These are phyloP conservation scores for Syritta pipiens DNA, from an alignment of 2,888 invertebrate species.

Conservation along the genomic window DNA sequence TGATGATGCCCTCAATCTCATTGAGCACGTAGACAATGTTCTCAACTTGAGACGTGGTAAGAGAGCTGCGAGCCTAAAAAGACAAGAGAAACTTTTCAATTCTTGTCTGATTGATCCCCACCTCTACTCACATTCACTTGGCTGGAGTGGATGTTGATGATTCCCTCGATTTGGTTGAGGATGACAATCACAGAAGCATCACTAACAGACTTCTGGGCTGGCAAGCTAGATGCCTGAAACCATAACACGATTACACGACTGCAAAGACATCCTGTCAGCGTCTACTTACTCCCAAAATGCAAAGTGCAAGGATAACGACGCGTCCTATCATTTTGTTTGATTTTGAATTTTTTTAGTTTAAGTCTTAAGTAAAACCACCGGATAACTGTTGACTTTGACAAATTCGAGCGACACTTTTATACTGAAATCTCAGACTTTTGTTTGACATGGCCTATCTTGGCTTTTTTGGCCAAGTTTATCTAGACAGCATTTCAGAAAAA, in stretches of 20 bases:
- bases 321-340: conserved; percentile 14
- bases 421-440: background rate
- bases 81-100: no score
- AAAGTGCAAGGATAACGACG: conserved; percentile 22
- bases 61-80: background rate
- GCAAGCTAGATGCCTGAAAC: conserved; percentile 12
- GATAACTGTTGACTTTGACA: background rate
- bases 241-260: no score
- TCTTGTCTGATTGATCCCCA: no score
- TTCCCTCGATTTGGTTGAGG: conserved; percentile 1
- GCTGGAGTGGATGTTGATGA: conserved; percentile 1
- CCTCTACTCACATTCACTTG: background rate
- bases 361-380: background rate
- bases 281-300: conserved; percentile 21
- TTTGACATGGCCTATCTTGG: background rate
- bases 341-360: background rate
- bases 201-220: background rate
- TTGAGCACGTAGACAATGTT: background rate
- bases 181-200: background rate
- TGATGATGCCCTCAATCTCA: conserved; percentile 22
- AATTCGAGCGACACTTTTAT: background rate
- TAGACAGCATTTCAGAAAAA: conserved; percentile 1
- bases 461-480: background rate
- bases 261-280: no score
- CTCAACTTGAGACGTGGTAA: background rate